Evolutionary conservation across 1,140 invertebrate species (phyloP), one percentile per base, ranked within the genome.

Genomic region (Scaptomyza montana): DNA sequence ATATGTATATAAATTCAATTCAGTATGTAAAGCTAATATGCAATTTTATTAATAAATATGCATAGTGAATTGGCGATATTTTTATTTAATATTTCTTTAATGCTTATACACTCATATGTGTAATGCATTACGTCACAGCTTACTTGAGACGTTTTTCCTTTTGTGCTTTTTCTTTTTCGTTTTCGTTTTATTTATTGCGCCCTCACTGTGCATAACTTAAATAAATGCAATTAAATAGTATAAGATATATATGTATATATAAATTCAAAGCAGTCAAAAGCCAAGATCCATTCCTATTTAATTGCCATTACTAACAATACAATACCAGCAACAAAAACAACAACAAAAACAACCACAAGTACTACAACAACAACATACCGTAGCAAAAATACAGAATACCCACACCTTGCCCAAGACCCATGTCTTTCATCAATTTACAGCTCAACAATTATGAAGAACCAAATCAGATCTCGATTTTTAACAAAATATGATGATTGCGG

Each of bases 401-500:
- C 65, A 64, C 68, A 57, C 62, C 54, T 66, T 74, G 61, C 59
- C 67, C 67, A 46, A 57, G 67, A 71, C 60, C 60, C 60, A 71
- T 39, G 56, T 71, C 60, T 65, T 60, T 72, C 62, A 72, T 72
- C 68, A 76, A 63, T 62, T 67, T 73, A 65, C 53, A 84, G 66
- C 69, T 76, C 56, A 76, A 78, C 87, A 53, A 59, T 66, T 62
- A 75, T 70, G 77, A 56, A 74, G 56, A 62, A 84, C 63, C 66
- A 78, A 80, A 89, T 84, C 78, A 79, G 74, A 90, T 90, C 89
- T 90, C 85, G 84, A 90, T 89, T 90, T 90, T 91, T 91, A 90
- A 78, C 68, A 64, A 70, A 85, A 87, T 71, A 91, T 91, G 90
- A 91, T 91, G 90, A 91, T 91, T 91, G 90, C 86, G 90, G 90